Percentiles rank a stretch among this genome's conserved stretches.
Evolutionary conservation across 1,140 invertebrate genomes (phyloP).

Genomic region (Archegozetes longisetosus): DNA sequence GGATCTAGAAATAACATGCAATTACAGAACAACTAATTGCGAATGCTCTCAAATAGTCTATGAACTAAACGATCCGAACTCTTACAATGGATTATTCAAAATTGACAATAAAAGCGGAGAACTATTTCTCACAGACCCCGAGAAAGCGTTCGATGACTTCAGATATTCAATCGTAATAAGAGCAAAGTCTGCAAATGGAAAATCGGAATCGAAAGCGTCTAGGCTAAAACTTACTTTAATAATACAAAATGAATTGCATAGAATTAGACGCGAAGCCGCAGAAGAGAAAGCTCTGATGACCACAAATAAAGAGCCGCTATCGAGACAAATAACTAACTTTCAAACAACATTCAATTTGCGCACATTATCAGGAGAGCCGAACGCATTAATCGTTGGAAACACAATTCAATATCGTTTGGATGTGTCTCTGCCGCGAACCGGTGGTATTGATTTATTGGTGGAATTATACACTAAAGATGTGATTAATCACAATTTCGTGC

Average conservation of each 20-base stretch:
- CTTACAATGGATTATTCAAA: conserved; percentile 9
- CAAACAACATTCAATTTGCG: conserved; percentile 17
- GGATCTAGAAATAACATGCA: conserved; percentile 6
- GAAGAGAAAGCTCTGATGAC: background rate
- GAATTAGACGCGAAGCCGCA: background rate
- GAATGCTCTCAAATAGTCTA: conserved; percentile 14
- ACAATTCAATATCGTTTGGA: conserved; percentile 15
- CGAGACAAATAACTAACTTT: conserved; percentile 2
- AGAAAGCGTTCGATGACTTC: background rate
- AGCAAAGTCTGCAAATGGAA: conserved; percentile 5
- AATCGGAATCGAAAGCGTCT: background rate
- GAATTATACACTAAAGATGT: conserved; percentile 24
- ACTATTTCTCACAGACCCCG: conserved; percentile 14
- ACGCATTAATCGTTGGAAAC: conserved; percentile 16
- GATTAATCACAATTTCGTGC: conserved; percentile 15
- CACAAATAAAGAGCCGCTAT: background rate
- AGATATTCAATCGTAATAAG: conserved; percentile 12
- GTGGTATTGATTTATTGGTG: conserved; percentile 22
- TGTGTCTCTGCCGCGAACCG: conserved; percentile 16
- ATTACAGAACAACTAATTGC: conserved; percentile 7
- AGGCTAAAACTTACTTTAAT: background rate
- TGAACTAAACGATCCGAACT: background rate
- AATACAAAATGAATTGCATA: conserved; percentile 4
- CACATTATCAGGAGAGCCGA: conserved; percentile 13
- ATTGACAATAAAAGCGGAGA: conserved; percentile 18